phyloP scores from a whole-genome alignment of 2,113 vertebrate species.

The Bubo bubo region DNA sequence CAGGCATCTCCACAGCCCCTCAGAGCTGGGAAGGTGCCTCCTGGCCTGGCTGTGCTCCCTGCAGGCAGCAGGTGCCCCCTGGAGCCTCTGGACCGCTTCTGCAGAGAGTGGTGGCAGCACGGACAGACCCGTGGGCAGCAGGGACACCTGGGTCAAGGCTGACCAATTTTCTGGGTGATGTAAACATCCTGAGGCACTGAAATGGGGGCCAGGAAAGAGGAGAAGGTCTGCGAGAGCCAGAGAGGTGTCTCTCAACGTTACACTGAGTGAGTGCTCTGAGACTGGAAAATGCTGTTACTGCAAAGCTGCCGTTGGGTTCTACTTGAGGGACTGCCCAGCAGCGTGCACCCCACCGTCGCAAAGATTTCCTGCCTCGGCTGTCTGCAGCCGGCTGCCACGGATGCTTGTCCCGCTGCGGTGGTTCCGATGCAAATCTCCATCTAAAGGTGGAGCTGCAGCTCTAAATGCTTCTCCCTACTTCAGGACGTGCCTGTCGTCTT shows the following conservation, averaged over 20 bases:
- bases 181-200: not conserved
- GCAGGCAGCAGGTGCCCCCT: not conserved
- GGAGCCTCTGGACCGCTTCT: not conserved
- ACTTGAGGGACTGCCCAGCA: not conserved
- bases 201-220: not conserved
- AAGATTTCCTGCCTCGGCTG: fast-evolving
- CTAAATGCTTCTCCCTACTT: not conserved
- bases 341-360: fast-evolving
- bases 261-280: not conserved
- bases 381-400: fast-evolving
- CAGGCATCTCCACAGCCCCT: not conserved
- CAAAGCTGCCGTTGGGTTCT: not conserved
- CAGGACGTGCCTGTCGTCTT: not conserved
- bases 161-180: not conserved
- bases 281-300: not conserved
- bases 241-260: not conserved
- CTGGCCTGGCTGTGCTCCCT: not conserved
- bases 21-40: not conserved
- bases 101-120: not conserved
- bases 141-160: not conserved
- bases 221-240: not conserved
- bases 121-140: not conserved
- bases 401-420: not conserved
- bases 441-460: constrained; percentile 36
- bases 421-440: not conserved